Base-by-base conservation (phyloP, 2,888 invertebrate species). In the Graphium colonna region DNA sequence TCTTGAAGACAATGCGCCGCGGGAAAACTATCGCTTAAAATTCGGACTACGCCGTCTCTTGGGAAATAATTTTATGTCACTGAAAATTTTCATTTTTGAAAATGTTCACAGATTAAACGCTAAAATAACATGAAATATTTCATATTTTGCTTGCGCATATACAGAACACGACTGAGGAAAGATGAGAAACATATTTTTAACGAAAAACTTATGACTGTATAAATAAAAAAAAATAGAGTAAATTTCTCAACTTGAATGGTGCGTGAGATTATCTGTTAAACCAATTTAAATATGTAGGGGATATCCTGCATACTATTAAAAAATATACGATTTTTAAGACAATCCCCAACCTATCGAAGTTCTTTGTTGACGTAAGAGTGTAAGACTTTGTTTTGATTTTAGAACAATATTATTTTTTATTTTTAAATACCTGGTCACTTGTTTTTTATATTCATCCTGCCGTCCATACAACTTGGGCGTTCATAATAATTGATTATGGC, bases 1-100 rank as follows among this genome's bases (percentile, higher is more conserved):
- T 44, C 43, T 21, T 52, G 55, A 42, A 62, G 58, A 38, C 17
- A 39, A 39, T 39, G 28, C 38, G 31, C 18, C n/a, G n/a, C n/a
- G 36, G 13, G 3, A 28, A 42, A 43, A 43, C 36, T 44, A 31
- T 31, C 15, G 16, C 16, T 28, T 28, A 26, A 28, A 31, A 9
- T 44, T n/a, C 8, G 13, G 16, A n/a, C 31, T 16, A n/a, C 26
- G 10, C 26, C 28, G 44, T 44, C 31, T 31, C 8, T 36, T 36
- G 31, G n/a, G 36, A 13, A 36, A 36, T 36, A 36, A n/a, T 36
- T 36, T 36, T 12, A 36, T 36, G 36, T 36, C 36, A 36, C 36
- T 36, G 12, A 36, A n/a, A 12, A 36, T n/a, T 12, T 36, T 12
- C 13, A 36, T 13, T n/a, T 13, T n/a, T n/a, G 12, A 36, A n/a